These are phyloP conservation scores for Lepus timidus DNA, from an alignment of 2,113 vertebrate species.

Conservation along the genomic window DNA sequence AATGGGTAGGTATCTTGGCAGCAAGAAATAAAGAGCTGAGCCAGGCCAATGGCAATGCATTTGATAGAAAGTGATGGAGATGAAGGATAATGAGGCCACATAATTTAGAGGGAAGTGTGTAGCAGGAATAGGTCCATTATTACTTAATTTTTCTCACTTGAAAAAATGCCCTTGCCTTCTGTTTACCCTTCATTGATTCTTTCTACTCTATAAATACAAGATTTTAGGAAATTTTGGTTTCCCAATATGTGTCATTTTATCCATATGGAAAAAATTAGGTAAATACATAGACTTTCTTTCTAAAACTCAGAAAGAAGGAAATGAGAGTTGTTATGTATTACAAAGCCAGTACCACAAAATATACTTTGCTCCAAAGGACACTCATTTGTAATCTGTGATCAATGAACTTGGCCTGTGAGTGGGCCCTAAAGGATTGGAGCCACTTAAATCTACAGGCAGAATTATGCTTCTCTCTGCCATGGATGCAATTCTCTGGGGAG, in stretches of 20 bases:
- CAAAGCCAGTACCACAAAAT: background rate
- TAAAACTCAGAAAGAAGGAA: background rate
- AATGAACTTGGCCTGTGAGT: background rate
- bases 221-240: background rate
- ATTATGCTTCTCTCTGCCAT: background rate
- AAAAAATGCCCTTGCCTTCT: background rate
- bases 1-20: background rate
- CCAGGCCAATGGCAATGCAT: background rate
- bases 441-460: background rate
- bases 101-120: background rate
- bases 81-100: background rate
- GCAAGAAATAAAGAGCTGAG: background rate
- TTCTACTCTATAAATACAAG: background rate
- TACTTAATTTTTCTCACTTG: background rate
- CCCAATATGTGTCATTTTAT: background rate
- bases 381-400: background rate
- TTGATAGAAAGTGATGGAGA: background rate
- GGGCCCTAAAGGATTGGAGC: background rate
- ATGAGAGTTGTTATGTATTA: background rate
- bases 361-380: background rate
- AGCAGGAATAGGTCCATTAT: no score
- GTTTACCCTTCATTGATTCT: background rate
- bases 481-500: background rate
- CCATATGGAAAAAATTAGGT: background rate
- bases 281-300: background rate